phyloP scores from a whole-genome alignment of 1,140 invertebrate genomes.

The Aradophagus sp. region DNA sequence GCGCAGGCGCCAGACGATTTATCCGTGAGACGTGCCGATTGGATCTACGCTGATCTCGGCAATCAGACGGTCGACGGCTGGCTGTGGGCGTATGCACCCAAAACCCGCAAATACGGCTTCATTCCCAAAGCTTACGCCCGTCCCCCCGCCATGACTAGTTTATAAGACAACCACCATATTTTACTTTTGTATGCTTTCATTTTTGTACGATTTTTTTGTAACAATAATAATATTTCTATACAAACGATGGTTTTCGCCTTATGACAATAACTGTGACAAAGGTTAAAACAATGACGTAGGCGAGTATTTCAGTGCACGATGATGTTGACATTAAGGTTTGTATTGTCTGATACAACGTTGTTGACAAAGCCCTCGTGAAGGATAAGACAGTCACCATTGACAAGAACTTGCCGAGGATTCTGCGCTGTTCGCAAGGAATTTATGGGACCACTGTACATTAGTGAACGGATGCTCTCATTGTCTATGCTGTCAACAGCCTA shows the following conservation, averaged over 20 bases:
- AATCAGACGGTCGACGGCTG: conserved; percentile 96
- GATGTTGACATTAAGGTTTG: conserved; percentile 68
- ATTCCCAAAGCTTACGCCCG: conserved; percentile 95
- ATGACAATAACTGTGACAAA: no score
- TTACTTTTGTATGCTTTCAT: conserved; percentile 45
- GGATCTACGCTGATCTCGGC: conserved; percentile 94
- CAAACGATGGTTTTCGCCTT: conserved; percentile 31
- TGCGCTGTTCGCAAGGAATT: conserved; percentile 67
- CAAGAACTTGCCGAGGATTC: conserved; percentile 64
- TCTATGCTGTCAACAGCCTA: conserved; percentile 67
- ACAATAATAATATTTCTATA: conserved; percentile 62
- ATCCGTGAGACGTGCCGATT: conserved; percentile 90
- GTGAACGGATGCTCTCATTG: conserved; percentile 62
- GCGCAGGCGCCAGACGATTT: conserved; percentile 94
- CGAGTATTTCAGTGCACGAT: conserved; percentile 63
- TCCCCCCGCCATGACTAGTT: conserved; percentile 92
- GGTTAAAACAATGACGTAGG: not conserved
- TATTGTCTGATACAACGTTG: conserved; percentile 64
- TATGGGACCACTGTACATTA: conserved; percentile 69
- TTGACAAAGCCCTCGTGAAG: conserved; percentile 67
- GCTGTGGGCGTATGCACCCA: conserved; percentile 95
- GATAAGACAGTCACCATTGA: conserved; percentile 69
- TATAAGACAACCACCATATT: conserved; percentile 75
- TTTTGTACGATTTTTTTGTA: conserved; percentile 53
- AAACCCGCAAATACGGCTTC: conserved; percentile 94